These are phyloP conservation scores for Eulemur coronatus DNA, from an alignment of 2,797 vertebrate genomes.

Conservation along the genomic window DNA sequence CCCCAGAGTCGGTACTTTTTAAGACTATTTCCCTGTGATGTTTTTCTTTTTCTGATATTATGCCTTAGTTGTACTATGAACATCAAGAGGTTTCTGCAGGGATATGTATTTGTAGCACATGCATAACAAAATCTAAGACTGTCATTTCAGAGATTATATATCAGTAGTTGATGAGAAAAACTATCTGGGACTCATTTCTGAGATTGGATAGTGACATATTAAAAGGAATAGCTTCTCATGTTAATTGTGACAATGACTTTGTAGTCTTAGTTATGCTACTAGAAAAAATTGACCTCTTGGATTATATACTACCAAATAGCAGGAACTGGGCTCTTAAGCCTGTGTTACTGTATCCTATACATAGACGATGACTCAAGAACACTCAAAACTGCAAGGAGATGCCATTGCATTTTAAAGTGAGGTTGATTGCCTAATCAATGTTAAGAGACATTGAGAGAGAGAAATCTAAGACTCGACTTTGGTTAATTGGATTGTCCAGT, in stretches of 20 bases:
- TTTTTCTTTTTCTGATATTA: not conserved
- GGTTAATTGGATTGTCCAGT: conserved; percentile 12
- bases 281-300: not conserved
- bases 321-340: not conserved
- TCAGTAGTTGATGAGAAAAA: not conserved
- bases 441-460: conserved; percentile 31
- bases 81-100: not conserved
- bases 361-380: not conserved
- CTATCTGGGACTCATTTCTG: not conserved
- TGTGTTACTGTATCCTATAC: not conserved
- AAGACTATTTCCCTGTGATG: not conserved
- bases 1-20: not conserved
- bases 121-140: not conserved
- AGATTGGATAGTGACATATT: not conserved
- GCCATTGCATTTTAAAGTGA: conserved; percentile 2
- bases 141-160: not conserved
- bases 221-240: not conserved
- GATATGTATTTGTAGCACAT: not conserved
- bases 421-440: conserved; percentile 52
- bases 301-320: not conserved
- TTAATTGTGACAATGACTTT: not conserved
- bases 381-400: not conserved
- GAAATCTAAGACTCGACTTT: not conserved
- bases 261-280: not conserved
- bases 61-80: not conserved